These are phyloP conservation scores for Nothoprocta perdicaria DNA, from an alignment of 2,113 vertebrate genomes.

Conservation along the genomic window DNA sequence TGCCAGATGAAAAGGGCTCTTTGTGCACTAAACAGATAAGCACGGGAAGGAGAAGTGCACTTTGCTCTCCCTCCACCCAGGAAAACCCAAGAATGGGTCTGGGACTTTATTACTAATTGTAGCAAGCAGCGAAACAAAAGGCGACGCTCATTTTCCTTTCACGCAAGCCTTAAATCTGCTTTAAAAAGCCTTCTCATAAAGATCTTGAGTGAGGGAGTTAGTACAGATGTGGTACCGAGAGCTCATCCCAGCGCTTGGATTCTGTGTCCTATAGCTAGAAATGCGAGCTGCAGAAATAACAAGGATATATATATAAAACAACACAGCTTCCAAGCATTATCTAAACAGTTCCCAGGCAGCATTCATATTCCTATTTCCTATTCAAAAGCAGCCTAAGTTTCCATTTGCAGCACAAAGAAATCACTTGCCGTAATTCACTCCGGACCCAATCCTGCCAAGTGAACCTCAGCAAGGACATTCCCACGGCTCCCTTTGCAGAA, in stretches of 20 bases:
- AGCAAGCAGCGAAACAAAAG: background rate
- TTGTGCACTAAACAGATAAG: slow-evolving; percentile 1
- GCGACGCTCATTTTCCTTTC: background rate
- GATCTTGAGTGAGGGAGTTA: background rate
- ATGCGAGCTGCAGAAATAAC: background rate
- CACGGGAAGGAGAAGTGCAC: background rate
- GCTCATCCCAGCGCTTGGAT: background rate
- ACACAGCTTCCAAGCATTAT: background rate
- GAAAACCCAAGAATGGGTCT: background rate
- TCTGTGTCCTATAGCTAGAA: background rate
- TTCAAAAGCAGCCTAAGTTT: background rate
- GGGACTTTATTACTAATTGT: background rate
- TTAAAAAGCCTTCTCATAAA: background rate
- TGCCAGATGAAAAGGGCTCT: fast-evolving
- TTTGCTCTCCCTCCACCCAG: background rate
- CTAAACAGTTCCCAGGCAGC: background rate
- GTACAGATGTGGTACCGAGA: background rate
- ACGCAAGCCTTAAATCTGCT: background rate
- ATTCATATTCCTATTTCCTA: background rate
- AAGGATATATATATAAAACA: background rate
- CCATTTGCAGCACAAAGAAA: background rate
- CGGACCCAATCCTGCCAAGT: background rate
- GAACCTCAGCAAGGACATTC: background rate
- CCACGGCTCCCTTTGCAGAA: background rate
- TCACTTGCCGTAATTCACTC: background rate